phyloP scores from a whole-genome alignment of 1,140 invertebrate genomes.

The Sarcophaga bullata region DNA sequence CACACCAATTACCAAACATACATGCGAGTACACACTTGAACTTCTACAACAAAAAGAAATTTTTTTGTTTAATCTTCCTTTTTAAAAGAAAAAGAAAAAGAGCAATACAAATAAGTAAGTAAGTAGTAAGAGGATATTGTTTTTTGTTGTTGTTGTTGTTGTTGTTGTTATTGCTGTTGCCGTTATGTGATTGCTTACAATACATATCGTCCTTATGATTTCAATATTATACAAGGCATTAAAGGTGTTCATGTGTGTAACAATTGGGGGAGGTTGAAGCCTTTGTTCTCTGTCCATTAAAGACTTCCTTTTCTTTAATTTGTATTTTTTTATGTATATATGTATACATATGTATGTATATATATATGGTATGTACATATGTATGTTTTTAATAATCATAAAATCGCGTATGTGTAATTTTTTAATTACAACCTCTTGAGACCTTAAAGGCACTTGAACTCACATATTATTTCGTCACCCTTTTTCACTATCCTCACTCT shows the following conservation, averaged over 20 bases:
- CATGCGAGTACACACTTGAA: too few relatives aligned
- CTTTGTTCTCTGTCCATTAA: conserved; percentile 6
- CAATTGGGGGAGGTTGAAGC: background rate
- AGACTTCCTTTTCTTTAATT: background rate
- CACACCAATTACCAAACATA: too few relatives aligned
- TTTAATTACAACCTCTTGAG: conserved; percentile 8
- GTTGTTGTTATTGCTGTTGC: too few relatives aligned
- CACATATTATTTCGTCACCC: background rate
- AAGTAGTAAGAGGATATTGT: too few relatives aligned
- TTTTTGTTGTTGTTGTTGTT: too few relatives aligned
- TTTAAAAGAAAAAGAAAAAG: too few relatives aligned
- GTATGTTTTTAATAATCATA: background rate
- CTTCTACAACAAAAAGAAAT: too few relatives aligned
- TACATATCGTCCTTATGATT: background rate
- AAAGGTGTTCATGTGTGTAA: conserved; percentile 19
- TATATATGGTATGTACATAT: too few relatives aligned
- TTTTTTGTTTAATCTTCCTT: too few relatives aligned
- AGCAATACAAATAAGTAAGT: too few relatives aligned
- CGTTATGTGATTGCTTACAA: background rate
- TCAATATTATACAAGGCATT: background rate
- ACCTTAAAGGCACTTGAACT: conserved; percentile 4
- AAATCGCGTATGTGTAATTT: background rate
- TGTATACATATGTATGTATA: too few relatives aligned
- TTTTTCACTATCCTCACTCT: too few relatives aligned
- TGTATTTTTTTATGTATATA: background rate